Base-by-base conservation (phyloP, 1,140 invertebrate genomes). In the Triops longicaudatus region DNA sequence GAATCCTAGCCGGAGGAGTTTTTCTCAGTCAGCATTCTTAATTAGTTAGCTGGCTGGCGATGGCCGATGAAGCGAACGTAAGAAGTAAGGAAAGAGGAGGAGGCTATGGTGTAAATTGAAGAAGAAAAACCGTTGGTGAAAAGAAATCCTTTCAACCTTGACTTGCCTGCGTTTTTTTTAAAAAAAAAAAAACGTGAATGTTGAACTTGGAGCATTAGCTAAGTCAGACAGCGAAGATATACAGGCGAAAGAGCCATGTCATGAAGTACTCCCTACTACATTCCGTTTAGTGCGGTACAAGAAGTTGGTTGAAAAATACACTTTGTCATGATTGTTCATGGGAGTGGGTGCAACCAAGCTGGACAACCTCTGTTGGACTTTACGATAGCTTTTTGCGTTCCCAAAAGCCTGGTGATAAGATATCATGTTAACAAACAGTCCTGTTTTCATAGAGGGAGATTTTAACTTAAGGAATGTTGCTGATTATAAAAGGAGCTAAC, bases 21-120 rank as follows among this genome's bases (percentile, higher is more conserved):
- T 37, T 22, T 63, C 50, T 63, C 50, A 63, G 50, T 63, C 50
- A 63, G 50, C 50, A 63, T 63, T 63, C 50, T 63, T 63, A 63
- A 63, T 63, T 63, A 63, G 50, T 14, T 6, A 14, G 50, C 50
- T 63, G 22, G 50, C 50, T 17, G 14, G 14, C 50, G 43, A 11
- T 12, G 43, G 43, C 22, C 22, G 14, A n/a, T 5, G 22, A 63
- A 63, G 50, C 10, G 22, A 63, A 63, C 17, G 50, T 6, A 63
- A 63, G 22, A 63, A 63, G 50, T n/a, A 22, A 17, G 22, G 17
- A 63, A 63, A 14, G 50, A 22, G 50, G 31, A 37, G 31, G 7
- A 37, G 31, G 31, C 7, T 22, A 14, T 9, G 50, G 50, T 63
- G n/a, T 63, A 63, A 63, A 63, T 63, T 63, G 50, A 63, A 63